Evolutionary conservation across 2,888 invertebrate genomes (phyloP).

Genomic region (Eilema caniola): DNA sequence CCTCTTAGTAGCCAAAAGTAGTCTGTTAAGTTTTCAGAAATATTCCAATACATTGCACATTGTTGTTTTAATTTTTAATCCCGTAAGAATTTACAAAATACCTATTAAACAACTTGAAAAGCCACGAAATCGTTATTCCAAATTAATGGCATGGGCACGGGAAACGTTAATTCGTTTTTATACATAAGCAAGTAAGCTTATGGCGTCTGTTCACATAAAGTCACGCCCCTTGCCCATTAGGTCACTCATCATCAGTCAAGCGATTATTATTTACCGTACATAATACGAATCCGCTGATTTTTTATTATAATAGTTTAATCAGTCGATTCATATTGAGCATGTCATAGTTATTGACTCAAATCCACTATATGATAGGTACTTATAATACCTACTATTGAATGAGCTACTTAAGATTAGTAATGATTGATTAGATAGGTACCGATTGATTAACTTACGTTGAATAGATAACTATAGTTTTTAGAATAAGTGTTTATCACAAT

Average conservation of each 20-base stretch:
- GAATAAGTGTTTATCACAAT: too few species aligned
- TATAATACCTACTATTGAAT: background rate
- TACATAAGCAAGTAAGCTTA: background rate
- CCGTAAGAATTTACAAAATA: too few species aligned
- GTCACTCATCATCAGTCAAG: background rate
- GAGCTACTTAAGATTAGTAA: slow-evolving; percentile 10
- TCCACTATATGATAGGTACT: background rate
- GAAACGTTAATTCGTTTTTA: too few species aligned
- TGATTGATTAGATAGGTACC: background rate
- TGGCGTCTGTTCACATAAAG: background rate
- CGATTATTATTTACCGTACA: background rate
- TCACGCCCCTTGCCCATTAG: background rate
- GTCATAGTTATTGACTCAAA: background rate
- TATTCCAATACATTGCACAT: too few species aligned
- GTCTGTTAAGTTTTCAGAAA: too few species aligned
- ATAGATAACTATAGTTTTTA: too few species aligned
- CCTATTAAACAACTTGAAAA: too few species aligned
- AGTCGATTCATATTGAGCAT: background rate
- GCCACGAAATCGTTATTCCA: too few species aligned
- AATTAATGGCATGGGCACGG: too few species aligned
- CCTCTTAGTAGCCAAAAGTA: too few species aligned
- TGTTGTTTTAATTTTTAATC: too few species aligned
- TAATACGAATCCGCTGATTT: background rate
- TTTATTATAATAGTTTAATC: background rate
- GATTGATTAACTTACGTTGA: background rate